A percentile compares a stretch with the other conserved stretches of the same genome.
Conservation (phyloP, 2,113 vertebrate genomes). For the Trematocara zebra region DNA sequence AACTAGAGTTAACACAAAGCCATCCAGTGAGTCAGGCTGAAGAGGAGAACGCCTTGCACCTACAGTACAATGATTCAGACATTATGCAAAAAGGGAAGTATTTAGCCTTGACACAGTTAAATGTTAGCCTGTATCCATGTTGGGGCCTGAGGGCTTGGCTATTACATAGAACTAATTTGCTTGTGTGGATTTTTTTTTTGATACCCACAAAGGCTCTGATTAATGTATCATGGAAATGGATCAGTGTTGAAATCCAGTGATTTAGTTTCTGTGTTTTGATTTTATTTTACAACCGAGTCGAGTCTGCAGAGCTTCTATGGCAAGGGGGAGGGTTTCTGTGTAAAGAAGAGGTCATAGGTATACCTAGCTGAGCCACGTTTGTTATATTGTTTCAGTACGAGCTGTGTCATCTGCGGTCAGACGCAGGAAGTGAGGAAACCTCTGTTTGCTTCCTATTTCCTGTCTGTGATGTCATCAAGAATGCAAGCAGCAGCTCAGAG, state of each 20-base stretch:
- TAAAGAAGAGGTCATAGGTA: background rate
- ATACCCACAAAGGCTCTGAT: background rate
- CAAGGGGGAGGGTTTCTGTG: background rate
- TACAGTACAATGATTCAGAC: background rate
- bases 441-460: conserved; percentile 61
- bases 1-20: background rate
- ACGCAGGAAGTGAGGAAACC: conserved; percentile 52
- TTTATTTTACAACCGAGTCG: background rate
- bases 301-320: background rate
- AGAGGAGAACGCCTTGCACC: background rate
- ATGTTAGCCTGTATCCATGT: background rate
- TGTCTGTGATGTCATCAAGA: conserved; percentile 51
- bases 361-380: background rate
- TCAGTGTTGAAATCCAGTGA: accelerated
- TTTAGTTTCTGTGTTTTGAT: background rate
- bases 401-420: conserved; percentile 33
- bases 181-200: background rate
- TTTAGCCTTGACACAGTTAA: background rate
- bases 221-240: background rate
- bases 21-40: background rate
- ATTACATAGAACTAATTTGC: background rate
- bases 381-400: background rate
- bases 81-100: background rate
- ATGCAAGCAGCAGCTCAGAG: background rate
- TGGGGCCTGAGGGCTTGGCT: background rate